A percentile compares a stretch with the other conserved stretches of the same genome.
These are phyloP conservation scores for Mactromeris polynyma DNA, from an alignment of 2,888 invertebrate species.

Conservation along the genomic window DNA sequence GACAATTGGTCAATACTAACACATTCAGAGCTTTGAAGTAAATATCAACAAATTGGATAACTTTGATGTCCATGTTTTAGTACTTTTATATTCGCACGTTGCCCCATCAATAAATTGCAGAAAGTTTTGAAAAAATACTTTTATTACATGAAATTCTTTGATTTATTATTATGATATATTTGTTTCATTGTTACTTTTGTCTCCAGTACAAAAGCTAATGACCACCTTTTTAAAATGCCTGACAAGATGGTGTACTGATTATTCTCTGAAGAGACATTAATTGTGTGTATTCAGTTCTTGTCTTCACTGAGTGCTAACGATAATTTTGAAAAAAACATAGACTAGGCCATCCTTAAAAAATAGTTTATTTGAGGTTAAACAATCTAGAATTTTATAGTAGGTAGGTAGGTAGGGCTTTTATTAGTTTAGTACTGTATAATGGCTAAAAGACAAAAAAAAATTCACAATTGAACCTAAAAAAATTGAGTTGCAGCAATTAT, in stretches of 20 bases:
- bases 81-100: neutral
- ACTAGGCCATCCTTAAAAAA: no score
- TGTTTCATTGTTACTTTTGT: neutral
- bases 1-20: slow-evolving; percentile 23
- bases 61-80: neutral
- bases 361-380: no score
- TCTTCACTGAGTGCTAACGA: neutral
- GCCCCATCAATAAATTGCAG: neutral
- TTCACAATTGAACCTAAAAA: no score
- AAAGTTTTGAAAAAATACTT: neutral
- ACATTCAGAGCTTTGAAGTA: slow-evolving; percentile 44
- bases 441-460: no score
- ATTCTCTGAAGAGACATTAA: neutral
- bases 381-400: no score
- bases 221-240: no score
- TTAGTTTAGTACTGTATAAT: no score
- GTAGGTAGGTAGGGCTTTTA: no score
- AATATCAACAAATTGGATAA: neutral
- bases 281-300: neutral
- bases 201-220: neutral
- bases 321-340: neutral
- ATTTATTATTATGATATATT: neutral
- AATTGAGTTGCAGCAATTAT: no score
- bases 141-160: neutral
- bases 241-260: neutral